A percentile compares a stretch with the other conserved stretches of the same genome.
Conservation (phyloP, 2,113 vertebrate species). For the Oceanodroma tethys region DNA sequence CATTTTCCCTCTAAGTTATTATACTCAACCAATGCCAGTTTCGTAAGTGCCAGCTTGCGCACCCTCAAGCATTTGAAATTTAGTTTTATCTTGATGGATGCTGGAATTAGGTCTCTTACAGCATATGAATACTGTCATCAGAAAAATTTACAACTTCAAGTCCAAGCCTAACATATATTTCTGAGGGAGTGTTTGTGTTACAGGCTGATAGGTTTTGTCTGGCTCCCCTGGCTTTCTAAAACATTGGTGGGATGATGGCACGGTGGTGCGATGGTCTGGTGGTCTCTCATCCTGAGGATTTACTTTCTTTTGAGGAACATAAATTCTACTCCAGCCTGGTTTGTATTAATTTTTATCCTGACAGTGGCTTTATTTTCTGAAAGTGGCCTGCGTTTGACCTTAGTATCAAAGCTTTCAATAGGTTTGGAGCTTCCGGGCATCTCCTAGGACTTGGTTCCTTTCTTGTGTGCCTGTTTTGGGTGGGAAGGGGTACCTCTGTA, state of each 20-base stretch:
- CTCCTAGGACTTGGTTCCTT: background rate
- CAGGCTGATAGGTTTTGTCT: slow-evolving; percentile 33
- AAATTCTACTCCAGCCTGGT: background rate
- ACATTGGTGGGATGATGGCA: background rate
- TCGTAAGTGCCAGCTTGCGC: background rate
- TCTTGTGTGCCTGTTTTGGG: background rate
- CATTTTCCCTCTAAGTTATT: background rate
- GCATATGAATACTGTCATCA: rapidly evolving
- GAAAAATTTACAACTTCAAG: slow-evolving; percentile 6
- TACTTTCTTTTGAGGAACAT: background rate
- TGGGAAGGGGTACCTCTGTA: background rate
- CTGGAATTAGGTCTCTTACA: background rate
- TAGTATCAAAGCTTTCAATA: background rate
- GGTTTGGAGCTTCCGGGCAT: background rate
- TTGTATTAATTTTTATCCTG: background rate
- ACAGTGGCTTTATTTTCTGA: background rate
- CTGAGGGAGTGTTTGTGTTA: slow-evolving; percentile 14
- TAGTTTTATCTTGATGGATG: background rate
- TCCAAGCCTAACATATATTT: background rate
- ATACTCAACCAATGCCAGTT: background rate
- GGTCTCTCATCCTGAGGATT: background rate
- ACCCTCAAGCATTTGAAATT: background rate
- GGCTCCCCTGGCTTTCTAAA: slow-evolving; percentile 12
- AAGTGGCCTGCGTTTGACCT: background rate
- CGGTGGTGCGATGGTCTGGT: background rate